Evolutionary conservation across 2,888 invertebrate species (phyloP).

Genomic region (Reticulitermes lucifugus): DNA sequence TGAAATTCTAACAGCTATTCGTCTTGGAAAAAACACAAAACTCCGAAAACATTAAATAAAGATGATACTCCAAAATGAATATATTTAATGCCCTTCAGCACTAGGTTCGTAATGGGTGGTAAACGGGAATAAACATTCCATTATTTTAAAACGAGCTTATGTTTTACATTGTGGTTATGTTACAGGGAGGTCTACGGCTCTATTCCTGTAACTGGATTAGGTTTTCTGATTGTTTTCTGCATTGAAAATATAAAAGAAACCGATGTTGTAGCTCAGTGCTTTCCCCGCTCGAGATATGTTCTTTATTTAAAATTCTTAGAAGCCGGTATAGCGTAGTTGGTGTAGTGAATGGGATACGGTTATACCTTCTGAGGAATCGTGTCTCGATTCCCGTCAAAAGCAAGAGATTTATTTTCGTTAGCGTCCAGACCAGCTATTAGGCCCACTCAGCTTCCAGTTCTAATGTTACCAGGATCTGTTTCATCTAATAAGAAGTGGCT

Average conservation of each 20-base stretch:
- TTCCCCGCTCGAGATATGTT: no score
- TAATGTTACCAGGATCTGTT: no score
- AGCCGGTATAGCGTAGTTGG: no score
- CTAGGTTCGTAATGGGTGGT: constrained; percentile 10
- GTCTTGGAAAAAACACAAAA: constrained; percentile 32
- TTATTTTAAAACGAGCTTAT: not conserved
- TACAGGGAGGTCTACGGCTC: not conserved
- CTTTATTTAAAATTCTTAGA: no score
- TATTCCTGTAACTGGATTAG: not conserved
- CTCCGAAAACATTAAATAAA: constrained; percentile 33
- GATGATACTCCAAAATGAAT: constrained; percentile 22
- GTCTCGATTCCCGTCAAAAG: no score
- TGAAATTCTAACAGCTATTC: constrained; percentile 39
- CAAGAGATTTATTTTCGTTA: no score
- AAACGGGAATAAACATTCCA: not conserved
- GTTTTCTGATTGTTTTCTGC: not conserved
- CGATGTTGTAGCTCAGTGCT: no score
- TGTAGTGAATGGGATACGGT: no score
- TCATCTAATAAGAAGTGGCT: no score
- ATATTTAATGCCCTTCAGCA: constrained; percentile 3
- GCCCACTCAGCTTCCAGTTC: no score
- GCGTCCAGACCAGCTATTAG: no score
- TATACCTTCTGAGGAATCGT: no score
- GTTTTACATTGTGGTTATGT: not conserved
- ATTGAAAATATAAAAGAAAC: not conserved